Percentiles rank a stretch among this genome's conserved stretches.
phyloP scores from a whole-genome alignment of 2,888 invertebrate species.

The Phaonia tiefii region DNA sequence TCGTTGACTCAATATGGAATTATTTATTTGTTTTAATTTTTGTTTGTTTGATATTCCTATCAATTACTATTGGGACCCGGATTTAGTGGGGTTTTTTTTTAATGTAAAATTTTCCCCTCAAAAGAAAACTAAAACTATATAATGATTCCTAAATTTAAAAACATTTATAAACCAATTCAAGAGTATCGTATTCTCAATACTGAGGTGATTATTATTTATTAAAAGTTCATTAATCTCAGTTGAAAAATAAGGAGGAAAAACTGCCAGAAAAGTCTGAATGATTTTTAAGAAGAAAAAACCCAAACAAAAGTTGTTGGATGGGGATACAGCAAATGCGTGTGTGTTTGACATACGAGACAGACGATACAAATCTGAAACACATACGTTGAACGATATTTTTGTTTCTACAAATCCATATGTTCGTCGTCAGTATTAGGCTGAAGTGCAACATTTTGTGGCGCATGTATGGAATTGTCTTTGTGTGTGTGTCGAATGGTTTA shows the following conservation, averaged over 20 bases:
- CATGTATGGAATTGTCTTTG: background rate
- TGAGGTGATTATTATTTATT: background rate
- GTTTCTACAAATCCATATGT: no score
- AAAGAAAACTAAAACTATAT: no score
- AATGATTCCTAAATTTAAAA: no score
- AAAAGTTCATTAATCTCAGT: constrained; percentile 37
- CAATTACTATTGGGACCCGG: background rate
- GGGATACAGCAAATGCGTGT: constrained; percentile 11
- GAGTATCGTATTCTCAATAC: background rate
- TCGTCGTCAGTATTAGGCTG: background rate
- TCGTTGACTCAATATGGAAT: no score
- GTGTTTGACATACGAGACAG: constrained; percentile 23
- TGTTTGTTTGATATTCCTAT: background rate
- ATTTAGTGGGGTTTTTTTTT: background rate
- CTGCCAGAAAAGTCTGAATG: background rate
- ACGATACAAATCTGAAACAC: background rate
- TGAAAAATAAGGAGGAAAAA: background rate
- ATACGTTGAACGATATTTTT: no score
- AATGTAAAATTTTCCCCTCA: no score
- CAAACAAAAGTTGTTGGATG: background rate
- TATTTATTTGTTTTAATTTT: no score
- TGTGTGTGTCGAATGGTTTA: background rate
- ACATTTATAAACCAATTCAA: background rate
- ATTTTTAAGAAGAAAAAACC: no score
- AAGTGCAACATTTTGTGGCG: constrained; percentile 5